phyloP scores from a whole-genome alignment of 1,140 invertebrate genomes.

The Plutomurus gul region DNA sequence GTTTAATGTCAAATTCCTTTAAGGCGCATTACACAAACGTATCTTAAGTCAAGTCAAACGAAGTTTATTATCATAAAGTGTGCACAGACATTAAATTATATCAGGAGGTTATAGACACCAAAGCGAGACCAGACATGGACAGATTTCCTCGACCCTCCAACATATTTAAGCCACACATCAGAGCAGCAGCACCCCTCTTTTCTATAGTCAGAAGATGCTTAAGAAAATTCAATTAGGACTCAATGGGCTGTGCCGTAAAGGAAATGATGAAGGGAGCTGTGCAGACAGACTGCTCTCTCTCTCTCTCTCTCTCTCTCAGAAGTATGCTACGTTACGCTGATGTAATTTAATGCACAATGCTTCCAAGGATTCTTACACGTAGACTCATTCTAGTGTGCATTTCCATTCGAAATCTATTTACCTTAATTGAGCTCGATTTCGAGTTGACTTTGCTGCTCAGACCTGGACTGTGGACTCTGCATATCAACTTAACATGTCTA shows the following conservation, averaged over 20 bases:
- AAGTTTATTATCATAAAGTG: no score
- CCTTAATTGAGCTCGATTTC: conserved; percentile 17
- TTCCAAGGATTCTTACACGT: no score
- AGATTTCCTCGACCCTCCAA: no score
- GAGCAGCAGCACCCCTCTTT: neutral
- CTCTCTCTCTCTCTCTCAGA: neutral
- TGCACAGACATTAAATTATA: no score
- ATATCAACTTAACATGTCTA: no score
- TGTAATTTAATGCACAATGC: neutral
- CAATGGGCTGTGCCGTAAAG: conserved; percentile 14
- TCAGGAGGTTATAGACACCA: no score
- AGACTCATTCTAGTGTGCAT: neutral
- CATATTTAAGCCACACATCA: neutral
- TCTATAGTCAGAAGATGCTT: neutral
- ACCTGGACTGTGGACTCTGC: neutral
- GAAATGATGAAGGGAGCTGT: conserved; percentile 31
- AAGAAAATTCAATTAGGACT: conserved; percentile 33
- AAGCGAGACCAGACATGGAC: no score
- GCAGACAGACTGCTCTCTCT: neutral
- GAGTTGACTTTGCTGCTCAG: neutral
- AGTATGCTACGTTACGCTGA: neutral
- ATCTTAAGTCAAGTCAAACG: no score
- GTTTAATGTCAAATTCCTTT: no score
- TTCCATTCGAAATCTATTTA: conserved; percentile 32
- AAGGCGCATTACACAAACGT: no score